Percentiles rank a stretch among this genome's conserved stretches.
These are phyloP conservation scores for Oxygymnocypris stewartii DNA, from an alignment of 2,113 vertebrate species.

Conservation along the genomic window DNA sequence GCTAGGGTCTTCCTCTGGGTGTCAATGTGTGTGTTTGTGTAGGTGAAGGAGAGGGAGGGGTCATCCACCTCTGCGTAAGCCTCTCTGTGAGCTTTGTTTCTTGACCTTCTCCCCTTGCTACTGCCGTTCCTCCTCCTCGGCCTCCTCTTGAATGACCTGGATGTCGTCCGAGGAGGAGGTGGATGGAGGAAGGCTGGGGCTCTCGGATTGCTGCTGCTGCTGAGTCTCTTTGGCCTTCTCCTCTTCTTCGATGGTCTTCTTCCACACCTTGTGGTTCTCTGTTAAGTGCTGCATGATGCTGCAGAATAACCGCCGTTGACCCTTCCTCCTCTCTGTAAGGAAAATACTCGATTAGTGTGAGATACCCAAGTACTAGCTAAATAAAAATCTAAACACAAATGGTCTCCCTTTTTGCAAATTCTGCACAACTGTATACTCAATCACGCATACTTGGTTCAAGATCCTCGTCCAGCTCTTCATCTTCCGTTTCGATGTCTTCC, in stretches of 20 bases:
- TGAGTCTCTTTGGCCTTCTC: slow-evolving; percentile 88
- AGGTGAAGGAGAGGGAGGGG: slow-evolving; percentile 61
- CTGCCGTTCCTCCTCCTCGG: slow-evolving; percentile 91
- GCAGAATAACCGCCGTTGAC: slow-evolving; percentile 83
- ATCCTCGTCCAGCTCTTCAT: slow-evolving; percentile 87
- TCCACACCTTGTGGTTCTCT: slow-evolving; percentile 98
- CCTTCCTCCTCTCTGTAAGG: slow-evolving; percentile 85
- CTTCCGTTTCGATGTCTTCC: slow-evolving; percentile 82
- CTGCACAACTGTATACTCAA: slow-evolving; percentile 47
- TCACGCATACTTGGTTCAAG: slow-evolving; percentile 87
- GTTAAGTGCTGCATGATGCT: slow-evolving; percentile 95
- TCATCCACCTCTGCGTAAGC: slow-evolving; percentile 50
- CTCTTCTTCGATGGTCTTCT: slow-evolving; percentile 90
- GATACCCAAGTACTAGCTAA: background rate
- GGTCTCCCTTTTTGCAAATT: background rate
- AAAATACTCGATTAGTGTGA: slow-evolving; percentile 42
- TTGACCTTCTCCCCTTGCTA: slow-evolving; percentile 70
- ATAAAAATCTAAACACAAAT: too few species aligned
- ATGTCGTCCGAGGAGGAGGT: slow-evolving; percentile 88
- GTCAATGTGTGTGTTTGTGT: slow-evolving; percentile 57
- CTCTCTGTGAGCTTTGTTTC: slow-evolving; percentile 42
- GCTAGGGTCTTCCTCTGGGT: slow-evolving; percentile 48
- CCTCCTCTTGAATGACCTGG: slow-evolving; percentile 94
- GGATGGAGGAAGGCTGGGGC: slow-evolving; percentile 71
- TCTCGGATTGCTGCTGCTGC: slow-evolving; percentile 68